Percentiles rank a stretch among this genome's conserved stretches.
These are phyloP conservation scores for Macrosiphum euphorbiae DNA, from an alignment of 2,888 invertebrate species.

Conservation along the genomic window DNA sequence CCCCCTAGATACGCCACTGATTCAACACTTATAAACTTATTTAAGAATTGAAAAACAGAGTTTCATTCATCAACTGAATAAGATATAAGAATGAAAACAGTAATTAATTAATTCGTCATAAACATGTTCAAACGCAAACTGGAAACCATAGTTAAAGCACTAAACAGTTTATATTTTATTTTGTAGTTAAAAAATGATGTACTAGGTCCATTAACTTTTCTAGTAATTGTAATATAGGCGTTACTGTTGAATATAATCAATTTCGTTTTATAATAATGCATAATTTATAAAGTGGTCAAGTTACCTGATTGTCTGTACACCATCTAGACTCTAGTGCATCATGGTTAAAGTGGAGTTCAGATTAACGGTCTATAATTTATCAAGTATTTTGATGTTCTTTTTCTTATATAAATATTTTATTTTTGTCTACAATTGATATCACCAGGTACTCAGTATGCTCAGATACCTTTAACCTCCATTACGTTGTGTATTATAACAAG, in stretches of 20 bases:
- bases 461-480: constrained; percentile 13
- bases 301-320: background rate
- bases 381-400: constrained; percentile 17
- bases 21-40: background rate
- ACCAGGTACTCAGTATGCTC: constrained; percentile 1
- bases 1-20: too few species aligned
- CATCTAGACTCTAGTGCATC: background rate
- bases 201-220: constrained; percentile 9
- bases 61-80: background rate
- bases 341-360: background rate
- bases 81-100: background rate
- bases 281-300: constrained; percentile 18
- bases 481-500: constrained; percentile 47
- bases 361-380: constrained; percentile 37
- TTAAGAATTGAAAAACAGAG: background rate
- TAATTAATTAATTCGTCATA: background rate
- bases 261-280: constrained; percentile 19
- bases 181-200: background rate
- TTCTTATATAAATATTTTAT: background rate
- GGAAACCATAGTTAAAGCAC: background rate
- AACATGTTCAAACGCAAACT: background rate
- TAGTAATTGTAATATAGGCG: constrained; percentile 10
- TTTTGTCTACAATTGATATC: constrained; percentile 15
- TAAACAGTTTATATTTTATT: background rate
- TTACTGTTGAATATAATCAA: constrained; percentile 21